phyloP scores from a whole-genome alignment of 2,888 invertebrate species.

The Melitaea athalia region DNA sequence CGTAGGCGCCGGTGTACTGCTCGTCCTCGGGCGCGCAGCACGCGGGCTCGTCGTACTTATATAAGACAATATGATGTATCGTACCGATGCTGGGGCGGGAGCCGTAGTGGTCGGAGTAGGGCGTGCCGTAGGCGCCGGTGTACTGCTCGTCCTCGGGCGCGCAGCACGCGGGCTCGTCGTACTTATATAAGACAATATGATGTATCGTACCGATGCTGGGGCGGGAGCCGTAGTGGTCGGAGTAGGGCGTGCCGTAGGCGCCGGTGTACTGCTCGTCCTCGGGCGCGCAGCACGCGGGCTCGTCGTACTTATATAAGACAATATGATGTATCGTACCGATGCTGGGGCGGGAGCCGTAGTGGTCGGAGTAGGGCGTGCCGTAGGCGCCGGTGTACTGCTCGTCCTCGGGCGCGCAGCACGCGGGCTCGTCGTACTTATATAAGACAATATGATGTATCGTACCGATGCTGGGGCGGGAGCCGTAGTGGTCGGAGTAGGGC shows the following conservation, averaged over 20 bases:
- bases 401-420: slow-evolving; percentile 95
- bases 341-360: slow-evolving; percentile 93
- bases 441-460: no score
- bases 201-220: slow-evolving; percentile 90
- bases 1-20: slow-evolving; percentile 95
- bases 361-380: slow-evolving; percentile 94
- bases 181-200: no score
- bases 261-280: slow-evolving; percentile 96
- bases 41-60: slow-evolving; percentile 96
- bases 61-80: no score
- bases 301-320: no score
- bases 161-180: slow-evolving; percentile 96
- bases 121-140: slow-evolving; percentile 94
- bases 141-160: slow-evolving; percentile 96
- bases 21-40: slow-evolving; percentile 96
- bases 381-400: slow-evolving; percentile 96
- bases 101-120: slow-evolving; percentile 95
- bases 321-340: no score
- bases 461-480: slow-evolving; percentile 92
- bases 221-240: slow-evolving; percentile 94
- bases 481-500: slow-evolving; percentile 94
- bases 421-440: slow-evolving; percentile 97
- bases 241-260: slow-evolving; percentile 94
- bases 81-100: slow-evolving; percentile 90
- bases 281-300: slow-evolving; percentile 95